Conservation (phyloP, 2,797 vertebrate genomes). For the Xiphophorus birchmanni region DNA sequence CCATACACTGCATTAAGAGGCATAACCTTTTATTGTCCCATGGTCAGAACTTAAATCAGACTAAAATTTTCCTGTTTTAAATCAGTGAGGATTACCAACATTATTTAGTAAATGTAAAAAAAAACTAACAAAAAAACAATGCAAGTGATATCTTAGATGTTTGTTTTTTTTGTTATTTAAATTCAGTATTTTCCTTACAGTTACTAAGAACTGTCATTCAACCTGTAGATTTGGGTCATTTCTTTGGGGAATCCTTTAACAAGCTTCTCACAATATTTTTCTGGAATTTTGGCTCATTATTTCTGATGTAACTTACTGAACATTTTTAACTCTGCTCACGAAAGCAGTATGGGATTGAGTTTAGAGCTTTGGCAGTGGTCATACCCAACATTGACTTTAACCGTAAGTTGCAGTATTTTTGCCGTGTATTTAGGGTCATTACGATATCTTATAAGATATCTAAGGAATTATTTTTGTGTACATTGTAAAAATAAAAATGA, state of each 20-base stretch:
- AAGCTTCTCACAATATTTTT: background rate
- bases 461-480: background rate
- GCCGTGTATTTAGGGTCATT: background rate
- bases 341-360: background rate
- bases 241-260: background rate
- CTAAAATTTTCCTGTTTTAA: background rate
- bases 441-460: background rate
- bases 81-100: background rate
- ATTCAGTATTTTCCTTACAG: background rate
- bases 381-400: background rate
- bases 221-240: background rate
- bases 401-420: background rate
- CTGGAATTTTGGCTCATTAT: background rate
- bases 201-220: background rate
- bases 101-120: background rate
- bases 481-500: background rate
- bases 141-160: no score
- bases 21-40: background rate
- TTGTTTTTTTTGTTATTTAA: background rate
- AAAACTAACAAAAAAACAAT: no score
- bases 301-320: background rate
- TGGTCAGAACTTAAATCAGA: background rate
- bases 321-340: background rate
- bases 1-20: background rate
- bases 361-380: background rate